phyloP scores from a whole-genome alignment of 2,113 vertebrate genomes.

The Nerophis lumbriciformis region DNA sequence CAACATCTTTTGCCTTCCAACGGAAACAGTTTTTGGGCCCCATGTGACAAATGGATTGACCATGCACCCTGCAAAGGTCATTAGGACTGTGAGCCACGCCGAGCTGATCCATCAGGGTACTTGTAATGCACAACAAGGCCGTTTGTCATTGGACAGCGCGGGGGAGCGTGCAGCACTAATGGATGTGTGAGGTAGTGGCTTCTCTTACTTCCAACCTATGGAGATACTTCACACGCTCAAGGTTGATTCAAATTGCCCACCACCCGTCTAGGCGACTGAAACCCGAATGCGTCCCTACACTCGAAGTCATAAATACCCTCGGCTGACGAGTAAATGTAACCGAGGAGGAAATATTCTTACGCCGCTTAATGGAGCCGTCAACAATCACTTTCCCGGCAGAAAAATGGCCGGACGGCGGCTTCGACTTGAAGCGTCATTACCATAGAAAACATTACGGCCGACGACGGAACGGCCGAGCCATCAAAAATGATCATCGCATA shows the following conservation, averaged over 20 bases:
- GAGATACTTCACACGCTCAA: slow-evolving; percentile 17
- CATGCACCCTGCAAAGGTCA: slow-evolving; percentile 15
- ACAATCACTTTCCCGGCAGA: slow-evolving; percentile 54
- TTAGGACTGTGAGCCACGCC: slow-evolving; percentile 1
- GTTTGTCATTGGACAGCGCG: slow-evolving; percentile 21
- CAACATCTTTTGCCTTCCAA: not conserved
- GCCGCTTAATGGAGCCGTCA: slow-evolving; percentile 62
- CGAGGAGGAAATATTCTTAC: slow-evolving; percentile 44
- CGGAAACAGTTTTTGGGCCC: too few species aligned
- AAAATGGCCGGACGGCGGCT: slow-evolving; percentile 46
- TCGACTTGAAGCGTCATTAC: slow-evolving; percentile 65
- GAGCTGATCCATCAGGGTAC: slow-evolving; percentile 6
- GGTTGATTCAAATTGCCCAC: slow-evolving; percentile 52
- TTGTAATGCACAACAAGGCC: slow-evolving; percentile 19
- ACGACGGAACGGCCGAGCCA: slow-evolving; percentile 57
- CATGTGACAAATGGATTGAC: not conserved
- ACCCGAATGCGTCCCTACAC: slow-evolving; percentile 31
- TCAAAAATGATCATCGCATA: slow-evolving; percentile 69
- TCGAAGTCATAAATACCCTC: slow-evolving; percentile 55
- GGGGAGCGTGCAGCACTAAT: slow-evolving; percentile 30
- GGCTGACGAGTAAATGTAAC: slow-evolving; percentile 42
- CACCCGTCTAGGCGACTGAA: slow-evolving; percentile 44
- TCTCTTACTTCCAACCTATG: slow-evolving; percentile 19
- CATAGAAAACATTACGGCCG: slow-evolving; percentile 63
- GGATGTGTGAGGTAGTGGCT: slow-evolving; percentile 29